Base-by-base conservation (phyloP, 1,140 invertebrate species). In the Spodoptera frugiperda region DNA sequence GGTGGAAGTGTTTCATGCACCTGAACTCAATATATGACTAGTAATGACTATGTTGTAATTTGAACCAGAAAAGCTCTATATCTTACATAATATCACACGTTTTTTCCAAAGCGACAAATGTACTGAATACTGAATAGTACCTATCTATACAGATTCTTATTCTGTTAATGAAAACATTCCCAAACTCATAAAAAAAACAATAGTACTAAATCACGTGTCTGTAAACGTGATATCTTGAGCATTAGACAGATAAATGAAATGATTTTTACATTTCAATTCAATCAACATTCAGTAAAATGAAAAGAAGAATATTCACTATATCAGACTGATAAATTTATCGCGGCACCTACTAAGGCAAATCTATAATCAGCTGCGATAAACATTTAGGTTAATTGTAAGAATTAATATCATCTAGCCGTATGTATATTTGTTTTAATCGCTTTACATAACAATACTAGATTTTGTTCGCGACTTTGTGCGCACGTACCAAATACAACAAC, bases 351-450 rank as follows among this genome's bases (percentile, higher is more conserved):
- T 2, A 1, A 3, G 15, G 21, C 57, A 30, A 67, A 67, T 67
- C 65, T 68, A 68, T 25, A 68, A 68, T 33, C 48, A 51, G 19
- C n/a, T 2, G 8, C 48, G 65, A 68, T 68, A 51, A 68, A 61
- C 33, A 68, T 30, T 51, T 68, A 17, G 48, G 65, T 68, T 53
- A 68, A 68, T 73, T 55, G 53, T 5, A 21, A 17, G 11, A 49
- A 48, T 54, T 55, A 14, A 46, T 57, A 25, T 33, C 21, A 30
- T 44, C 48, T 6, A 14, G 6, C 15, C 3, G 3, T 19, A 39
- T 46, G 15, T 63, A 46, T 44, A 15, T 48, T 19, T 46, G 12
- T 30, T 8, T 51, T 67, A 67, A 67, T 67, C 46, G 19, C 5
- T 67, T 67, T 67, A 51, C 25, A 15, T 67, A 65, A 65, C 15